A percentile compares a stretch with the other conserved stretches of the same genome.
These are phyloP conservation scores for Oscheius sp. DNA, from an alignment of 2,888 invertebrate genomes.

Conservation along the genomic window DNA sequence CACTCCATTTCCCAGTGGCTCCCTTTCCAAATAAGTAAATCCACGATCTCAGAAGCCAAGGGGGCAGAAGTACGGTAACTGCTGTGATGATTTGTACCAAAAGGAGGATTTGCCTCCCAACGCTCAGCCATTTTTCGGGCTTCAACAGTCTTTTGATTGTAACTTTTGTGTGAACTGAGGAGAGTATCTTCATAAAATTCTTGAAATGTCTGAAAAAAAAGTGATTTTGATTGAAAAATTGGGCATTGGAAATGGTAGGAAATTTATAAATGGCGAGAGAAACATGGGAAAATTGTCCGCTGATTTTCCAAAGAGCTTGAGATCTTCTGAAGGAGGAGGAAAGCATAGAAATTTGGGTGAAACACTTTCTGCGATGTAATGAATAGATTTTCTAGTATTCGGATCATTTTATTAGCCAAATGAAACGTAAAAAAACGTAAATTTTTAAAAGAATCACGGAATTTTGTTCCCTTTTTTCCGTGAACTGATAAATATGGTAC, in stretches of 20 bases:
- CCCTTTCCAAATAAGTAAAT: slow-evolving; percentile 49
- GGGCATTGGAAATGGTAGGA: not conserved
- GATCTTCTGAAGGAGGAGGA: no score
- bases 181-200: slow-evolving; percentile 97
- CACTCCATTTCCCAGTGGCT: slow-evolving; percentile 24
- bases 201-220: slow-evolving; percentile 84
- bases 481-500: no score
- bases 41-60: slow-evolving; percentile 39
- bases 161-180: slow-evolving; percentile 92
- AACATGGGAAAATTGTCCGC: not conserved
- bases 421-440: no score
- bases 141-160: slow-evolving; percentile 88
- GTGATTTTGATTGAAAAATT: not conserved
- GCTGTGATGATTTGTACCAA: slow-evolving; percentile 31
- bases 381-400: no score
- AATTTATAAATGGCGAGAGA: not conserved
- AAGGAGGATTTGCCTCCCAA: slow-evolving; percentile 75
- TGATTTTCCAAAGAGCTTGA: no score
- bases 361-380: no score
- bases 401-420: no score
- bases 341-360: no score
- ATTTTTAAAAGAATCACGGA: no score
- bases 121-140: slow-evolving; percentile 86
- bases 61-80: slow-evolving; percentile 8
- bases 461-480: no score